Percentiles rank a stretch among this genome's conserved stretches.
Evolutionary conservation across 2,888 invertebrate species (phyloP).

Genomic region (Andrena haemorrhoa): DNA sequence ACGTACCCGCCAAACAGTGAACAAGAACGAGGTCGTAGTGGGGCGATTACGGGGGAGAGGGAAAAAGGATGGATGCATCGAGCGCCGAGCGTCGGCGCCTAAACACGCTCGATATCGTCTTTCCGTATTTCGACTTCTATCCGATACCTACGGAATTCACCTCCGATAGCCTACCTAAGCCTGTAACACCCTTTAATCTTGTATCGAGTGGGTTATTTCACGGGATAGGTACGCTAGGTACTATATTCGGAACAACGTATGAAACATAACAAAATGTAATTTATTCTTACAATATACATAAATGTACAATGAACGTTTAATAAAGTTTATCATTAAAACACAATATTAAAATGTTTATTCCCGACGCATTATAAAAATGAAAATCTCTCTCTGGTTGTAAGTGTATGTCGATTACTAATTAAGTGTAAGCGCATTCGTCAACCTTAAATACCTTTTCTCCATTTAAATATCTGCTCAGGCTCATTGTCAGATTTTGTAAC

Average conservation of each 20-base stretch:
- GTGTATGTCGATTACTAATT: background rate
- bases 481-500: background rate
- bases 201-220: background rate
- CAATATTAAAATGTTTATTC: slow-evolving; percentile 15
- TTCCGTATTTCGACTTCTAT: slow-evolving; percentile 42
- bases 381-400: background rate
- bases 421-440: background rate
- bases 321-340: slow-evolving; percentile 9
- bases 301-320: slow-evolving; percentile 30
- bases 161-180: background rate
- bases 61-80: slow-evolving; percentile 24
- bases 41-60: slow-evolving; percentile 34
- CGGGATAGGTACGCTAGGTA: background rate
- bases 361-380: slow-evolving; percentile 10
- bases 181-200: background rate
- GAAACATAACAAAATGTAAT: slow-evolving; percentile 47
- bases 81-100: slow-evolving; percentile 76
- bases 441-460: background rate
- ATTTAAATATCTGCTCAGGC: background rate
- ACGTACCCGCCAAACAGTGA: slow-evolving; percentile 39
- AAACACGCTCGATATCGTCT: slow-evolving; percentile 77
- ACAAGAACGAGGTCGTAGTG: slow-evolving; percentile 19
- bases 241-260: background rate
- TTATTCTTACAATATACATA: slow-evolving; percentile 41
- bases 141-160: slow-evolving; percentile 34